A percentile compares a stretch with the other conserved stretches of the same genome.
Evolutionary conservation across 2,888 invertebrate genomes (phyloP).

Genomic region (Lithosia quadra): DNA sequence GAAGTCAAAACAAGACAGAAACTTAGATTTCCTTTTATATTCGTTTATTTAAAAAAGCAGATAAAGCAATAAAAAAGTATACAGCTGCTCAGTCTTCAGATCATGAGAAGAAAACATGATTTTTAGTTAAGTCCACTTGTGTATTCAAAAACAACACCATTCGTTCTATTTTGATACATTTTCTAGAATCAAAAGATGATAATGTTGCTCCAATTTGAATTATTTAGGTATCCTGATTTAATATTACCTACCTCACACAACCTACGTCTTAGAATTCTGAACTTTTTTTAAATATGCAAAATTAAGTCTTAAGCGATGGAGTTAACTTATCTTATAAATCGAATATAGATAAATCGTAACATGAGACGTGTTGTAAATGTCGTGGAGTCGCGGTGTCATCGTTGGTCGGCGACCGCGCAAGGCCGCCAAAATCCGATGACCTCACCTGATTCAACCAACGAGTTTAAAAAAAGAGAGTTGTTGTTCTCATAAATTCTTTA

Average conservation of each 20-base stretch:
- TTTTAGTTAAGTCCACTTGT: not conserved
- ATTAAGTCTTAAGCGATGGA: constrained; percentile 42
- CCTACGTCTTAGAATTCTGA: constrained; percentile 40
- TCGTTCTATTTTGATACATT: constrained; percentile 14
- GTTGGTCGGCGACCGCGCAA: constrained; percentile 84
- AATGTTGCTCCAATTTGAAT: constrained; percentile 55
- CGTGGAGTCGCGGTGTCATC: constrained; percentile 72
- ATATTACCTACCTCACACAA: constrained; percentile 45
- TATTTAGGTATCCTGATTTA: constrained; percentile 37
- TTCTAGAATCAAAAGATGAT: constrained; percentile 31
- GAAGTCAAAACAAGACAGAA: not conserved
- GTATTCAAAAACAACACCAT: constrained; percentile 8
- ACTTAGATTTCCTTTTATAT: not conserved
- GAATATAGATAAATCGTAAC: constrained; percentile 44
- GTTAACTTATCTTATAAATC: constrained; percentile 46
- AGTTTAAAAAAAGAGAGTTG: constrained; percentile 59
- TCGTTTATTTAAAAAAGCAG: not conserved
- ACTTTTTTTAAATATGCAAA: constrained; percentile 37
- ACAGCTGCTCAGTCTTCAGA: not conserved
- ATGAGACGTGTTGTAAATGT: constrained; percentile 65
- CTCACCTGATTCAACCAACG: constrained; percentile 68
- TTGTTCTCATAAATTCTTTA: too few species aligned
- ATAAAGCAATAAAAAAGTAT: not conserved
- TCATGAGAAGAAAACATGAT: not conserved
- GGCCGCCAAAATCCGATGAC: constrained; percentile 83